Base-by-base conservation (phyloP, 2,797 vertebrate genomes). In the Buceros bicornis region DNA sequence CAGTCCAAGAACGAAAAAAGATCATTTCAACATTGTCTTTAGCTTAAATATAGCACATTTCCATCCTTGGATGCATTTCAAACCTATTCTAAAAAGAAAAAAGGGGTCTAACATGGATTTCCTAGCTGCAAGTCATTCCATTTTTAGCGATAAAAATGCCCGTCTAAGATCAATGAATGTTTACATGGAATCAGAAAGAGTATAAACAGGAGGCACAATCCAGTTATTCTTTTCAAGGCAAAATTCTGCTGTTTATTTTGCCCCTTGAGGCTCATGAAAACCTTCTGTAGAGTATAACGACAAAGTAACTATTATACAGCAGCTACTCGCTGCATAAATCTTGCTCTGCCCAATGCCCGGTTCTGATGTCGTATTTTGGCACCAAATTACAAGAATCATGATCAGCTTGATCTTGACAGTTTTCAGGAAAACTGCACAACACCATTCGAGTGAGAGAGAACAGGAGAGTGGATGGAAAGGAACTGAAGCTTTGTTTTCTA, bases 161-260 rank as follows among this genome's bases (percentile, higher is more conserved):
- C 10, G 9, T 31, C 22, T 80, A 71, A 86, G 61, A 88, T 85
- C 57, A 78, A 5, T 47, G 53, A 87, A 60, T 93, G 31, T 93
- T 95, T 89, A 56, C 64, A 25, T 26, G 87, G 48, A 73, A 45
- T 89, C 31, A 71, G 76, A 87, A 91, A 43, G 31, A 91, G 21
- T 60, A 86, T 20, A 85, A 96, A 91, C 67, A 82, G 40, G 82
- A 85, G 33, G 31, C 82, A 89, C 22, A 71, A 58, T 26, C 40
- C 72, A 62, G 37, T 71, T 96, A 89, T 37, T 72, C 45, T 93
- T 95, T 58, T 73, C 70, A 92, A 78, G 31, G 33, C 64, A 94
- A 81, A 93, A 78, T 78, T 86, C 67, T 78, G 6, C 65, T 90
- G 48, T 56, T 86, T 78, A 29, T 31, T 91, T 61, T 95, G 16